Evolutionary conservation across 92 coral and sea anemone species (phyloP).

Genomic region (Siderastrea radians): DNA sequence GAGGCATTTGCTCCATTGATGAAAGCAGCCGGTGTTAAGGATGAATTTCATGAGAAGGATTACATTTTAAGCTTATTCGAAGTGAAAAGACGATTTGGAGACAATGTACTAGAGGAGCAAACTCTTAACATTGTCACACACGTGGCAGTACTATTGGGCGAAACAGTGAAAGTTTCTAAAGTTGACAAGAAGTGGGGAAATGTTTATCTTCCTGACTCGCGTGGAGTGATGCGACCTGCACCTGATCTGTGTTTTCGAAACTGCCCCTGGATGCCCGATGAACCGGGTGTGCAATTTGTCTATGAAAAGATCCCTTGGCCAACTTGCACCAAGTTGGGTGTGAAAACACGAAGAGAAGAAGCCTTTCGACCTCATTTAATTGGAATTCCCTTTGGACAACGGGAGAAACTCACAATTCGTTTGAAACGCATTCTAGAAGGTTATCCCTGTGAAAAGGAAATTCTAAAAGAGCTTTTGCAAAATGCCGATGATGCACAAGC

Average conservation of each 20-base stretch:
- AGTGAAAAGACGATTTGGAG: constrained; percentile 31
- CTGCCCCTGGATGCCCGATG: constrained; percentile 76
- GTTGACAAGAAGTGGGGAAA: constrained; percentile 1
- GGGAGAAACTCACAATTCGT: constrained; percentile 84
- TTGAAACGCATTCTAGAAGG: constrained; percentile 78
- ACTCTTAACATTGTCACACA: not conserved
- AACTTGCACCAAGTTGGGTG: constrained; percentile 26
- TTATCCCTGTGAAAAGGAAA: constrained; percentile 85
- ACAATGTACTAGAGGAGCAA: constrained; percentile 1
- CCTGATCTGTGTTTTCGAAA: constrained; percentile 66
- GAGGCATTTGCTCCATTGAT: constrained; percentile 48
- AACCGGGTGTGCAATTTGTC: constrained; percentile 59
- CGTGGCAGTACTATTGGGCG: constrained; percentile 7
- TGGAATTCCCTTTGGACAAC: constrained; percentile 82
- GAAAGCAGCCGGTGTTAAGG: constrained; percentile 58
- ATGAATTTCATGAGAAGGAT: constrained; percentile 62
- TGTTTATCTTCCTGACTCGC: constrained; percentile 68
- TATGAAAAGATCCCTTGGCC: constrained; percentile 50
- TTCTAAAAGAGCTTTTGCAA: constrained; percentile 91
- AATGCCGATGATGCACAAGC: constrained; percentile 96
- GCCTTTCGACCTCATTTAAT: constrained; percentile 35
- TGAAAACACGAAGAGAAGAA: constrained; percentile 71
- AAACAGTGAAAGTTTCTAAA: not conserved
- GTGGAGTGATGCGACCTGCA: constrained; percentile 50
- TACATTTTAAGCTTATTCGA: constrained; percentile 48